Evolutionary conservation across 2,888 invertebrate species (phyloP).

Genomic region (Sesia apiformis): DNA sequence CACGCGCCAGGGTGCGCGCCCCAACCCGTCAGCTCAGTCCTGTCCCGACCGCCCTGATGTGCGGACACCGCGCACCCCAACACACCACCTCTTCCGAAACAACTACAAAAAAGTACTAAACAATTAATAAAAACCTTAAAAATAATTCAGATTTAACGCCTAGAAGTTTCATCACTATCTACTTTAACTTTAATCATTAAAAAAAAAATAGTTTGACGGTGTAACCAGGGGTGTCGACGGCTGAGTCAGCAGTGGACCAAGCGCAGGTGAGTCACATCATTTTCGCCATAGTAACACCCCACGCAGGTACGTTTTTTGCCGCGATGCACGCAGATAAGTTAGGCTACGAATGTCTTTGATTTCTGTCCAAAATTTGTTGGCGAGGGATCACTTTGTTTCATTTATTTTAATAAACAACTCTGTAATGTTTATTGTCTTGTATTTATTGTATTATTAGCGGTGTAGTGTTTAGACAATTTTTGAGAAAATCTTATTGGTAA

Average conservation of each 20-base stretch:
- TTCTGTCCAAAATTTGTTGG: neutral
- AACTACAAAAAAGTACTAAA: slow-evolving; percentile 13
- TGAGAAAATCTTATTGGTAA: too few species aligned
- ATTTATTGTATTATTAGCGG: too few species aligned
- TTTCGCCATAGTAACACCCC: slow-evolving; percentile 67
- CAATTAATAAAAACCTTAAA: neutral
- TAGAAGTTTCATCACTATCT: neutral
- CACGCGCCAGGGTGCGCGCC: slow-evolving; percentile 59
- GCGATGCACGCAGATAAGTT: neutral
- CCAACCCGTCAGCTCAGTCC: slow-evolving; percentile 52
- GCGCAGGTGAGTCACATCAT: slow-evolving; percentile 57
- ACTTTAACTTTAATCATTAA: neutral
- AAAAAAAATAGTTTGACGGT: slow-evolving; percentile 15
- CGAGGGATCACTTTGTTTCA: too few species aligned
- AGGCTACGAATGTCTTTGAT: neutral
- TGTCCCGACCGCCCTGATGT: slow-evolving; percentile 56
- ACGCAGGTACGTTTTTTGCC: slow-evolving; percentile 12
- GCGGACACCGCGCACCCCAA: slow-evolving; percentile 51
- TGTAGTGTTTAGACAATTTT: too few species aligned
- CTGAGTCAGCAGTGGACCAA: slow-evolving; percentile 60
- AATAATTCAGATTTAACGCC: neutral
- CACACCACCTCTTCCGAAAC: slow-evolving; percentile 8
- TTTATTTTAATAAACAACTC: too few species aligned
- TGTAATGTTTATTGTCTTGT: too few species aligned
- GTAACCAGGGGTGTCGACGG: slow-evolving; percentile 49